Base-by-base conservation (phyloP, 2,797 vertebrate species). In the Protosalanx chinensis region DNA sequence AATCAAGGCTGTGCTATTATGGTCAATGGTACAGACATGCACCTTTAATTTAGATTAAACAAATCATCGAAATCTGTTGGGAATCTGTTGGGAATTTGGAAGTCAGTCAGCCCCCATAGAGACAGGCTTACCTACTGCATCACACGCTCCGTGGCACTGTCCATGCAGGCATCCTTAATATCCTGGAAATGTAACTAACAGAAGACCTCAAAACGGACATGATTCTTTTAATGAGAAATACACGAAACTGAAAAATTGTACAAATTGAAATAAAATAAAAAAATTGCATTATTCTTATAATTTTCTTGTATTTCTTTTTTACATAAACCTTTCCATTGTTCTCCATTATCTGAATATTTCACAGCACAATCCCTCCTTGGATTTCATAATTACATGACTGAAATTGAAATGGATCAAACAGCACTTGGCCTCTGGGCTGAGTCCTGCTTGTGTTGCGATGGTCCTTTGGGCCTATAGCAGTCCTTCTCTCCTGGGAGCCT, bases 151-250 rank as follows among this genome's bases (percentile, higher is more conserved):
- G 35, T 20, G 13, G 37, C 46, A 20, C n/a, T 41, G 32, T 41
- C n/a, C 32, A 23, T 66, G 27, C 27, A 51, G 7, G 13, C 59
- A 23, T 4, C 20, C 29, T 46, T 20, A 23, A 60, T 12, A 46
- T 46, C 41, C 41, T 46, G 70, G 12, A 15, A 66, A 10, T 60
- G n/a, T 35, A 58, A 64, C 57, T 20, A 65, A 64, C 12, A 62
- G 46, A 76, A 87, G 78, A 79, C 86, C 86, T 91, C 88, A 91
- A 91, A 93, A 91, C 87, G 78, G 89, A 92, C 91, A 92, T 90
- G 88, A 87, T 85, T 90, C 88, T 85, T 94, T 94, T 93, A 94
- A 93, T 94, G 91, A 94, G 92, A 93, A 93, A 91, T 92, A 93
- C 92, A 93, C 86, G 81, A 93, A 94, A 94, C 90, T 90, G 87